Evolutionary conservation across 1,140 invertebrate genomes (phyloP).

Genomic region (Sitodiplosis mosellana): DNA sequence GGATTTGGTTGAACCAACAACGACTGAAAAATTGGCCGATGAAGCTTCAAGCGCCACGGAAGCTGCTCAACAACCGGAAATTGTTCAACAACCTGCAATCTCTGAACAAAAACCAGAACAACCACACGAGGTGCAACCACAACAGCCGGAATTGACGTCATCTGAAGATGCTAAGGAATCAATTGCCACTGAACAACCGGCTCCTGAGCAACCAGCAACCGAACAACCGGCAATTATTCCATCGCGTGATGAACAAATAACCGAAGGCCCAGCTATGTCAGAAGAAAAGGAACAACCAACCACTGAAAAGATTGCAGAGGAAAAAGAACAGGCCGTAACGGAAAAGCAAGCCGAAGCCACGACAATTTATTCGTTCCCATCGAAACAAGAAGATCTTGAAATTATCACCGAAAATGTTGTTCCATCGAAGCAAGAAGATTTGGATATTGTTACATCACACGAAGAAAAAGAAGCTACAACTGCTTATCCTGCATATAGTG

Average conservation of each 20-base stretch:
- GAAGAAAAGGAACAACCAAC: neutral
- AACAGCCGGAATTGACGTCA: neutral
- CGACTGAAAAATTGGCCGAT: constrained; percentile 3
- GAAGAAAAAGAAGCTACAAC: constrained; percentile 3
- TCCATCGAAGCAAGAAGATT: no score
- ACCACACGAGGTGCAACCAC: constrained; percentile 3
- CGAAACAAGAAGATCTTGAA: constrained; percentile 1
- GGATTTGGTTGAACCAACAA: neutral
- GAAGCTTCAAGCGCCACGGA: constrained; percentile 3
- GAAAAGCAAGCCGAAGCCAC: constrained; percentile 2
- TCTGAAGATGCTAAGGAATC: constrained; percentile 8
- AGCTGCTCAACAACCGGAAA: constrained; percentile 2
- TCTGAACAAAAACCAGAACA: constrained; percentile 7
- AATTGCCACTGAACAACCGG: neutral
- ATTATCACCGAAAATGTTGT: neutral
- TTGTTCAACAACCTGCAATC: constrained; percentile 4
- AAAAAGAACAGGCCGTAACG: no score
- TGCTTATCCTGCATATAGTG: no score
- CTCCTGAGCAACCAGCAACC: neutral
- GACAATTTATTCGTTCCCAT: neutral
- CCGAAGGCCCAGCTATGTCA: no score
- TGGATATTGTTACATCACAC: no score
- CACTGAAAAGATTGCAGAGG: neutral
- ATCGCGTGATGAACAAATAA: no score
- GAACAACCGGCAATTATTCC: neutral